phyloP scores from a whole-genome alignment of 1,140 invertebrate species.

The Reticulitermes speratus region DNA sequence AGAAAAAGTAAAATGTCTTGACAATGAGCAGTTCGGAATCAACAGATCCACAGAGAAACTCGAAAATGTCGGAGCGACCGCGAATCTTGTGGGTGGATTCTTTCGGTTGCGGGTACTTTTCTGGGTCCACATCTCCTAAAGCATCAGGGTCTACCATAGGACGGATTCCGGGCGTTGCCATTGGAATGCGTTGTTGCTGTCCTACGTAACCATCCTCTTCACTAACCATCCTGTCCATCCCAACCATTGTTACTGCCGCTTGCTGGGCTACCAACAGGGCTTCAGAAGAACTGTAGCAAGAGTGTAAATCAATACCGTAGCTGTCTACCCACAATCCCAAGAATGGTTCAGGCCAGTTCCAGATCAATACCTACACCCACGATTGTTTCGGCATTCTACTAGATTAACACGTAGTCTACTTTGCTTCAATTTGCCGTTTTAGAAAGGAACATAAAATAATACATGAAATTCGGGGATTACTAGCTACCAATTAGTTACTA shows the following conservation, averaged over 20 bases:
- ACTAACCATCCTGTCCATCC: slow-evolving; percentile 31
- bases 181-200: background rate
- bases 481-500: too few relatives aligned
- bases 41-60: slow-evolving; percentile 77
- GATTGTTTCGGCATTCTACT: too few relatives aligned
- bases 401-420: too few relatives aligned
- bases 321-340: background rate
- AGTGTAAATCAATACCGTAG: background rate
- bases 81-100: slow-evolving; percentile 87
- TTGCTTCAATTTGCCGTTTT: too few relatives aligned
- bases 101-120: slow-evolving; percentile 71
- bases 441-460: too few relatives aligned
- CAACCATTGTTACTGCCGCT: slow-evolving; percentile 21
- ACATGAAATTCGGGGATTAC: too few relatives aligned
- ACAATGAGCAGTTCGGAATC: slow-evolving; percentile 89
- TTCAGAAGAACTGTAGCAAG: background rate
- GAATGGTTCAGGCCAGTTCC: too few relatives aligned
- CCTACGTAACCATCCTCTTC: slow-evolving; percentile 21
- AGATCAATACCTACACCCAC: too few relatives aligned
- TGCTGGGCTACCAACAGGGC: background rate
- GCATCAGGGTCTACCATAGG: slow-evolving; percentile 73
- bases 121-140: slow-evolving; percentile 72
- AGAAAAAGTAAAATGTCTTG: slow-evolving; percentile 99
- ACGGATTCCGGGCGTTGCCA: slow-evolving; percentile 46
- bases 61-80: slow-evolving; percentile 78